These are phyloP conservation scores for Columba guinea DNA, from an alignment of 2,797 vertebrate genomes.

Conservation along the genomic window DNA sequence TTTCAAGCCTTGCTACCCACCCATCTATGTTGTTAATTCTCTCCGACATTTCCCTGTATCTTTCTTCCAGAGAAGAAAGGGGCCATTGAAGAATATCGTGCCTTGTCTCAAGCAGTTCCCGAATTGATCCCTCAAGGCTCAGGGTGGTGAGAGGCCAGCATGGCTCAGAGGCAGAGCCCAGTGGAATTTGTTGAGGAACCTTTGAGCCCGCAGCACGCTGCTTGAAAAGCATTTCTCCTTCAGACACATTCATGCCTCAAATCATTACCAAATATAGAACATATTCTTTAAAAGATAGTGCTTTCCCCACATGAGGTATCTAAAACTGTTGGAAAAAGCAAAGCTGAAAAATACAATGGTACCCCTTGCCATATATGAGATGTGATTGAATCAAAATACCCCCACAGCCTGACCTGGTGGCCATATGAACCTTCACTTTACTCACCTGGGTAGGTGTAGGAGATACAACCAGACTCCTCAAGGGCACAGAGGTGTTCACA, in stretches of 20 bases:
- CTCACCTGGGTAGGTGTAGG: accelerated
- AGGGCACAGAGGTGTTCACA: accelerated
- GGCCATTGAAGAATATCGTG: background rate
- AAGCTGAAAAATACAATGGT: slow-evolving; percentile 2
- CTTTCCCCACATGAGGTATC: slow-evolving; percentile 22
- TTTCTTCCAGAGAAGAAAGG: slow-evolving; percentile 44
- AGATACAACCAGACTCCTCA: background rate
- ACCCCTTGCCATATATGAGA: background rate
- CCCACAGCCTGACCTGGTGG: background rate
- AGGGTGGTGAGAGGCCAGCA: slow-evolving; percentile 46
- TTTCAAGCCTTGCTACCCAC: background rate
- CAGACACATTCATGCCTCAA: background rate
- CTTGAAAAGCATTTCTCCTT: slow-evolving; percentile 61
- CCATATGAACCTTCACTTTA: background rate
- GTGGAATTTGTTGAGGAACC: slow-evolving; percentile 34
- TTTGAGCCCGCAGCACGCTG: slow-evolving; percentile 42
- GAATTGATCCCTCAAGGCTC: slow-evolving; percentile 42
- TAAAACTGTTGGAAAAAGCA: slow-evolving; percentile 38
- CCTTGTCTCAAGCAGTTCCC: slow-evolving; percentile 27
- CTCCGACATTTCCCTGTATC: slow-evolving; percentile 14
- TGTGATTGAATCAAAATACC: background rate
- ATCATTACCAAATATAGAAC: slow-evolving; percentile 58
- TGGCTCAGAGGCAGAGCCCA: background rate
- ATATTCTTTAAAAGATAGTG: slow-evolving; percentile 44
- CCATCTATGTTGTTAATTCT: slow-evolving; percentile 35